A percentile compares a stretch with the other conserved stretches of the same genome.
Evolutionary conservation across 2,888 invertebrate species (phyloP).

Genomic region (Pogonocherus hispidulus): DNA sequence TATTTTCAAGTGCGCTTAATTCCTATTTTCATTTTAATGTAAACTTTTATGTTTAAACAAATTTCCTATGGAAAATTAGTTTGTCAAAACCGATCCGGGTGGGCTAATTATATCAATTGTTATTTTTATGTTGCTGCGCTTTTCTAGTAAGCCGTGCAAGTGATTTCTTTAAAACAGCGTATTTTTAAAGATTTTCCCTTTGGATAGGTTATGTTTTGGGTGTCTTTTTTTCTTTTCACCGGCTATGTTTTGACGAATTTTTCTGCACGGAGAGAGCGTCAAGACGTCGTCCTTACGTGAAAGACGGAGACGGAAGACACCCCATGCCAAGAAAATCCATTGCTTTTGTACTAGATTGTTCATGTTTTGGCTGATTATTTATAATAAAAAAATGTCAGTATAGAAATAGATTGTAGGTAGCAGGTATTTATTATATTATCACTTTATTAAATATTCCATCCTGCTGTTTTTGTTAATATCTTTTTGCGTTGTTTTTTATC

Average conservation of each 20-base stretch:
- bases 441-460: slow-evolving; percentile 30
- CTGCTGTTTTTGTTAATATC: slow-evolving; percentile 42
- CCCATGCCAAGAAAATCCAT: slow-evolving; percentile 39
- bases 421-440: slow-evolving; percentile 27
- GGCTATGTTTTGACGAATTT: slow-evolving; percentile 48
- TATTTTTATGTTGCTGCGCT: slow-evolving; percentile 43
- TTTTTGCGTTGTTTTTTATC: slow-evolving; percentile 37
- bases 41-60: slow-evolving; percentile 9
- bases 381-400: slow-evolving; percentile 32
- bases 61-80: neutral
- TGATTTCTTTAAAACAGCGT: slow-evolving; percentile 40
- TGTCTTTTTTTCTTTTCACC: slow-evolving; percentile 53
- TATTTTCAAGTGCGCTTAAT: slow-evolving; percentile 44
- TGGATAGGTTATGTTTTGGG: slow-evolving; percentile 59
- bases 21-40: neutral
- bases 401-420: neutral
- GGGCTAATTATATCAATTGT: slow-evolving; percentile 46
- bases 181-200: slow-evolving; percentile 33
- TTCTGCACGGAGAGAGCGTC: slow-evolving; percentile 37
- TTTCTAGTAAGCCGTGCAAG: slow-evolving; percentile 38
- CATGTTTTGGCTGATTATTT: slow-evolving; percentile 35
- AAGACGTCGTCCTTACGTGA: slow-evolving; percentile 24
- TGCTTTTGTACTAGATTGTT: slow-evolving; percentile 33
- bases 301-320: slow-evolving; percentile 40
- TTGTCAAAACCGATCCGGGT: slow-evolving; percentile 4